Evolutionary conservation across 1,140 invertebrate genomes (phyloP).

Genomic region (Bombus picipes): DNA sequence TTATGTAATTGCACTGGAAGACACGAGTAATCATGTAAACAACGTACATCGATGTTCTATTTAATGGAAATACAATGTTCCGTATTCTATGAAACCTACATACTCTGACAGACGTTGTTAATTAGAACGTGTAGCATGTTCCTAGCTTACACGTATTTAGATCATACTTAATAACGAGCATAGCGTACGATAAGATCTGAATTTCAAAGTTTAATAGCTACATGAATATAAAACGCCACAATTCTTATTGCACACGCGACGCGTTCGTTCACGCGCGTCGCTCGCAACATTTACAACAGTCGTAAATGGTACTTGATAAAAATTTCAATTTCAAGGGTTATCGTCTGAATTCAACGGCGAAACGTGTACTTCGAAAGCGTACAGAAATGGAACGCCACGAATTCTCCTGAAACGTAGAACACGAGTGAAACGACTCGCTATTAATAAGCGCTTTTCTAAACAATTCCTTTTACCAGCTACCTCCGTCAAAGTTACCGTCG

Average conservation of each 20-base stretch:
- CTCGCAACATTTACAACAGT: neutral
- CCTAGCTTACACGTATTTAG: neutral
- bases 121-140: slow-evolving; percentile 8
- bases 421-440: neutral
- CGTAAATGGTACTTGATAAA: slow-evolving; percentile 1
- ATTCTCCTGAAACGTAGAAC: neutral
- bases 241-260: slow-evolving; percentile 25
- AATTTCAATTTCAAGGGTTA: slow-evolving; percentile 10
- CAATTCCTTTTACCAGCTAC: too few relatives aligned
- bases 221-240: slow-evolving; percentile 28
- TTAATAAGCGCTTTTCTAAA: too few relatives aligned
- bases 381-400: neutral
- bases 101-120: neutral
- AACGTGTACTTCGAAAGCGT: neutral
- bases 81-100: neutral
- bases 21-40: neutral
- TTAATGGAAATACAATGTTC: neutral
- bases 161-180: slow-evolving; percentile 15
- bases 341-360: neutral
- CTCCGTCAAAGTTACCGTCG: too few relatives aligned
- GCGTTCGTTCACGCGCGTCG: slow-evolving; percentile 9
- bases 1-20: neutral
- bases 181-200: slow-evolving; percentile 20
- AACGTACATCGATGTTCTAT: neutral
- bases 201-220: slow-evolving; percentile 31